phyloP scores from a whole-genome alignment of 2,113 vertebrate species.

The Melanerpes formicivorus region DNA sequence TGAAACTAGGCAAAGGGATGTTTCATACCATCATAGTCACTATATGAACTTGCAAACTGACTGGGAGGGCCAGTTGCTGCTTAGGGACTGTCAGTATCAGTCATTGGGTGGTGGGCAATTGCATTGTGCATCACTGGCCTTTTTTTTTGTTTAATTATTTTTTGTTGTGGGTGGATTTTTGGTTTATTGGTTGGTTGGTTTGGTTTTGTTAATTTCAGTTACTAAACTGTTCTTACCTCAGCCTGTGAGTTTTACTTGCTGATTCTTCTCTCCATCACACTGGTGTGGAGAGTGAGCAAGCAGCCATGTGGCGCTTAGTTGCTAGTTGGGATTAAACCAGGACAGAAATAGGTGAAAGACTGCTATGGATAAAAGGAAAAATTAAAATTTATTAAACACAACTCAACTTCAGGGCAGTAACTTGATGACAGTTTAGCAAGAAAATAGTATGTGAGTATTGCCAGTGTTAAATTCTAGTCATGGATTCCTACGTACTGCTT shows the following conservation, averaged over 20 bases:
- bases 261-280: not conserved
- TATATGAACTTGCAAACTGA: not conserved
- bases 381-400: slow-evolving; percentile 21
- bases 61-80: not conserved
- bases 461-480: not conserved
- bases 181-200: not conserved
- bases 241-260: not conserved
- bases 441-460: not conserved
- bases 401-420: not conserved
- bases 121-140: not conserved
- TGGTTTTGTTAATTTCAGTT: not conserved
- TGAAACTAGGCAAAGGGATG: too few relatives aligned
- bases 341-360: slow-evolving; percentile 1
- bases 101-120: not conserved
- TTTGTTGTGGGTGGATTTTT: not conserved
- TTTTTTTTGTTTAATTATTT: not conserved
- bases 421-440: not conserved
- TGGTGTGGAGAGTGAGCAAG: not conserved
- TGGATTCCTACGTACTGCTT: not conserved
- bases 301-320: not conserved
- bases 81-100: not conserved
- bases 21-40: not conserved
- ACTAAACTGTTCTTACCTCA: not conserved
- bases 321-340: not conserved
- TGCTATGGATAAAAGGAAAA: not conserved